A percentile compares a stretch with the other conserved stretches of the same genome.
Evolutionary conservation across 2,888 invertebrate species (phyloP).

Genomic region (Drosophila kuntzei): DNA sequence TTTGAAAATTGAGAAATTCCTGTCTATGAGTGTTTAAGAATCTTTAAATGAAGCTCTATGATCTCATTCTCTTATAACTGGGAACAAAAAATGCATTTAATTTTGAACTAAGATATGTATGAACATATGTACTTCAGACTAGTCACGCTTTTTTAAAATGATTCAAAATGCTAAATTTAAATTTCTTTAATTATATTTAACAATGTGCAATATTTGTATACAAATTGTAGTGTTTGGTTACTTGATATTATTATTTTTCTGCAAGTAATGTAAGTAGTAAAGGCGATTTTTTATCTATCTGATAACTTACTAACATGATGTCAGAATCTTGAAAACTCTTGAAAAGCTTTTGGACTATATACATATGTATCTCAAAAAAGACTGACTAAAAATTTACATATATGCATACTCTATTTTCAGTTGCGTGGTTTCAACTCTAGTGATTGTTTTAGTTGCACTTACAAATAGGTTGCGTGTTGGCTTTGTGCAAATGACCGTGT

Average conservation of each 20-base stretch:
- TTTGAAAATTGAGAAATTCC: constrained; percentile 50
- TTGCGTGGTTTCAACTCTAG: constrained; percentile 1
- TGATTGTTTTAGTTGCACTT: constrained; percentile 5
- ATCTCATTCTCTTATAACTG: neutral
- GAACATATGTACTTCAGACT: too few species aligned
- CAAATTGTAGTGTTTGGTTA: too few species aligned
- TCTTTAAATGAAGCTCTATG: neutral
- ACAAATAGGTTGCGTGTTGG: constrained; percentile 34
- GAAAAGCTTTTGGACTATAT: neutral
- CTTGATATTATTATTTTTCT: too few species aligned
- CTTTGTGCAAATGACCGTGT: constrained; percentile 20
- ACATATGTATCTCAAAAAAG: neutral
- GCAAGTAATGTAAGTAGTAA: neutral
- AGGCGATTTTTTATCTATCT: neutral
- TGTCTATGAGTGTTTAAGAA: neutral
- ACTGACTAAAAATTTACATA: too few species aligned
- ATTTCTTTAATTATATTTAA: too few species aligned
- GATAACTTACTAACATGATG: neutral
- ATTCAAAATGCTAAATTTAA: neutral
- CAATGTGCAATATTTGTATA: too few species aligned
- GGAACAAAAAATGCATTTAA: neutral
- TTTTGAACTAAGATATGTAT: neutral
- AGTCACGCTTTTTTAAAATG: neutral
- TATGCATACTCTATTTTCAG: neutral
- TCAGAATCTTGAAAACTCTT: neutral